Percentiles rank a stretch among this genome's conserved stretches.
These are phyloP conservation scores for Drosophila nr. perissopoda DNA, from an alignment of 2,888 invertebrate genomes.

Conservation along the genomic window DNA sequence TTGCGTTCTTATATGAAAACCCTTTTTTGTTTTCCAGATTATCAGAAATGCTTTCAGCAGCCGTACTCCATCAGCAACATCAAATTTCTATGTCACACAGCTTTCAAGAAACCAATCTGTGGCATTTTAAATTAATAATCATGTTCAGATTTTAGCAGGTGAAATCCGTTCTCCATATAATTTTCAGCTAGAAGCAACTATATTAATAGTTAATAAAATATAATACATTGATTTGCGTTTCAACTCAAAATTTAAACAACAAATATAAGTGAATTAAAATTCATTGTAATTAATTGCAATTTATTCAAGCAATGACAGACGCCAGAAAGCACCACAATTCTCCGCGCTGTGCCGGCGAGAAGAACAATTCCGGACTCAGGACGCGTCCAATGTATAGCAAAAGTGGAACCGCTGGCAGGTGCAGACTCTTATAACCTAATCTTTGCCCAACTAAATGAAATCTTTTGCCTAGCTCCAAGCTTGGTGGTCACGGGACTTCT, in stretches of 20 bases:
- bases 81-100: background rate
- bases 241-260: slow-evolving; percentile 21
- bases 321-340: background rate
- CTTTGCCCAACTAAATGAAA: background rate
- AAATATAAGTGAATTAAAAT: slow-evolving; percentile 10
- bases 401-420: slow-evolving; percentile 10
- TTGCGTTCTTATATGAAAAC: background rate
- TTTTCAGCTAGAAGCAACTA: background rate
- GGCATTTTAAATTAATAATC: background rate
- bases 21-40: too few relatives aligned
- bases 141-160: background rate
- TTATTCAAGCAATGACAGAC: slow-evolving; percentile 12
- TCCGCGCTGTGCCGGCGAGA: background rate
- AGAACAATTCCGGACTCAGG: background rate
- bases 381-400: slow-evolving; percentile 15
- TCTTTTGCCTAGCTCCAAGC: slow-evolving; percentile 5
- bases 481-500: background rate
- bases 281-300: background rate
- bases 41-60: background rate
- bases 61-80: background rate
- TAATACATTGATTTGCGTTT: slow-evolving; percentile 19
- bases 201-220: background rate
- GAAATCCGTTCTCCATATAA: background rate
- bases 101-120: background rate
- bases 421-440: background rate